Evolutionary conservation across 2,888 invertebrate species (phyloP).

Genomic region (Linnaemya tessellans): DNA sequence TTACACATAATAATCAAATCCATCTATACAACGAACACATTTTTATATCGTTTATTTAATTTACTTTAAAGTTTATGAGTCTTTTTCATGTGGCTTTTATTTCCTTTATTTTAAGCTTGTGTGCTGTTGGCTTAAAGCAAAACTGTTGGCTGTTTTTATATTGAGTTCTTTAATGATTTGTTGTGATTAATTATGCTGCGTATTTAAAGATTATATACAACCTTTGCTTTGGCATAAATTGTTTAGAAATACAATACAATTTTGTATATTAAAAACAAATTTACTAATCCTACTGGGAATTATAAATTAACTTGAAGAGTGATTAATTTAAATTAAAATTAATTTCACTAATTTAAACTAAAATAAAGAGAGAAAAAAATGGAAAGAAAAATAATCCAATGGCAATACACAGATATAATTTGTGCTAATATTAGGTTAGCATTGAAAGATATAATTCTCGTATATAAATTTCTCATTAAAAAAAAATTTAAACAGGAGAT

Average conservation of each 20-base stretch:
- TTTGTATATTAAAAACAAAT: neutral
- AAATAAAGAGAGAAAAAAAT: too few relatives aligned
- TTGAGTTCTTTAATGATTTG: neutral
- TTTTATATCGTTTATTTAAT: conserved; percentile 31
- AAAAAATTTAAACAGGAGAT: too few relatives aligned
- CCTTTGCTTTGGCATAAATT: conserved; percentile 47
- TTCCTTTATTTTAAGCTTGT: neutral
- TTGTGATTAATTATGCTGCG: conserved; percentile 4
- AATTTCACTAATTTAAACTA: too few relatives aligned
- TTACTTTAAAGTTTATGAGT: conserved; percentile 42
- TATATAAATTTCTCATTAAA: too few relatives aligned
- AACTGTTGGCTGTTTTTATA: neutral
- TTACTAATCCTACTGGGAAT: neutral
- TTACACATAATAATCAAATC: neutral
- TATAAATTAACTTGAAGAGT: too few relatives aligned
- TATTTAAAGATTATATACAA: conserved; percentile 65
- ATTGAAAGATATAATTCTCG: too few relatives aligned
- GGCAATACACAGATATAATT: too few relatives aligned
- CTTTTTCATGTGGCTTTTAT: neutral
- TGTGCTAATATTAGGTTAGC: too few relatives aligned
- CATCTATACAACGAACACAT: neutral
- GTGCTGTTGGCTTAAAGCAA: neutral
- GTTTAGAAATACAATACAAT: neutral
- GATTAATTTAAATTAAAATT: too few relatives aligned
- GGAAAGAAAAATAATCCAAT: too few relatives aligned